Base-by-base conservation (phyloP, 2,113 vertebrate species). In the Ginglymostoma cirratum region DNA sequence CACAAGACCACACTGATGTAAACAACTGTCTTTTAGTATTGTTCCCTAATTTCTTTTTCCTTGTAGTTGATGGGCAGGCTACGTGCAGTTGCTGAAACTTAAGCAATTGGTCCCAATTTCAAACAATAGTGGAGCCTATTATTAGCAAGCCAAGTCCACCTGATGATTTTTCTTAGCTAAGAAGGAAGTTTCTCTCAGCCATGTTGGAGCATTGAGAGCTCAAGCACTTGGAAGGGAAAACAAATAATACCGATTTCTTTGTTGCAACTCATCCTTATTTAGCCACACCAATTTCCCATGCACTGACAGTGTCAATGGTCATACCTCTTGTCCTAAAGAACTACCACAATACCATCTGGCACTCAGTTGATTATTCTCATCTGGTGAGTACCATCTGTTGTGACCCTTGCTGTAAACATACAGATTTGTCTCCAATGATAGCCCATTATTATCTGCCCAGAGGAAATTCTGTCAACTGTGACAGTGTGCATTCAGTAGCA, bases 361-460 rank as follows among this genome's bases (percentile, higher is more conserved):
- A 67, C 38, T 93, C 89, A 38, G 61, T 42, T 65, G 87, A 93
- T 93, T 93, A 93, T 93, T 66, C 34, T 66, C 34, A 93, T 66
- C 34, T 66, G 89, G 61, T 93, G 61, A n/a, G 34, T n/a, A 15
- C 89, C 89, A 93, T 19, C 61, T 38, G 23, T 93, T 66, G 89
- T 23, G 89, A 24, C 61, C 67, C 61, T 67, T 65, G 65, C 34
- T 23, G 89, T 42, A 93, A 93, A 93, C 89, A 67, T n/a, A 93
- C 89, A 93, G 89, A 67, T 93, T 93, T 38, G 66, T 93, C 89
- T 66, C 61, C 89, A 93, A 66, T 66, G 89, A 93, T 66, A 93
- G 12, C 17, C 34, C 61, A 67, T 93, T 93, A 67, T n/a, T 19
- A 42, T 8, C 66, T 92, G 89, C 89, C 89, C 65, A 19, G 61